Base-by-base conservation (phyloP, 2,113 vertebrate species). In the Anoplopoma fimbria region DNA sequence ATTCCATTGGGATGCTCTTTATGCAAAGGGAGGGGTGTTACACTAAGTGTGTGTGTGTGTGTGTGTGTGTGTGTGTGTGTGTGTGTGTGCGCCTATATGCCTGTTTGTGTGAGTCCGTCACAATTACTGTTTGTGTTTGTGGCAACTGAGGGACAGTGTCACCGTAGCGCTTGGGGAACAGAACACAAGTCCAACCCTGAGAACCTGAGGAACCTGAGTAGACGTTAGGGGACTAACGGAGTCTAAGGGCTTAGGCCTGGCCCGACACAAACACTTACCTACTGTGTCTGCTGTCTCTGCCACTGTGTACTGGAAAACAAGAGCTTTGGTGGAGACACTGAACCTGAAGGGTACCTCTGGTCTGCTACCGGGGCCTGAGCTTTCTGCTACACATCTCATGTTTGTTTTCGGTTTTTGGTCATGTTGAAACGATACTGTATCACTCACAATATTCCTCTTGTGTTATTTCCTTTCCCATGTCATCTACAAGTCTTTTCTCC, bases 121-220 rank as follows among this genome's bases (percentile, higher is more conserved):
- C 87, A 93, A 94, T 94, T 91, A 92, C 83, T 92, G 90, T 94
- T 93, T 91, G 91, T 92, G 90, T 94, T 93, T 91, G 91, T 84
- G 93, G 90, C 87, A 81, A 51, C 58, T 82, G 81, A 85, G 55
- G 89, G 84, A 84, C 84, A 87, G 77, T 87, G 89, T 91, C 87
- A 92, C 67, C 68, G 77, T 29, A 70, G 90, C 42, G 33, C 73
- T 88, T 61, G 83, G 70, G 84, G 81, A 85, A 86, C 87, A 84
- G 87, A 89, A 68, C 79, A 21, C 86, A 89, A 63, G 83, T 88
- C 84, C 87, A 81, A 88, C 79, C 90, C 86, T 91, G 90, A 91
- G 88, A 93, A 92, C 85, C 85, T 67, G 81, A 87, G 89, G 92
- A 94, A 93, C 93, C 85, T 72, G 88, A 91, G 88, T 87, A 92